A percentile compares a stretch with the other conserved stretches of the same genome.
phyloP scores from a whole-genome alignment of 2,113 vertebrate species.

The Numida meleagris region DNA sequence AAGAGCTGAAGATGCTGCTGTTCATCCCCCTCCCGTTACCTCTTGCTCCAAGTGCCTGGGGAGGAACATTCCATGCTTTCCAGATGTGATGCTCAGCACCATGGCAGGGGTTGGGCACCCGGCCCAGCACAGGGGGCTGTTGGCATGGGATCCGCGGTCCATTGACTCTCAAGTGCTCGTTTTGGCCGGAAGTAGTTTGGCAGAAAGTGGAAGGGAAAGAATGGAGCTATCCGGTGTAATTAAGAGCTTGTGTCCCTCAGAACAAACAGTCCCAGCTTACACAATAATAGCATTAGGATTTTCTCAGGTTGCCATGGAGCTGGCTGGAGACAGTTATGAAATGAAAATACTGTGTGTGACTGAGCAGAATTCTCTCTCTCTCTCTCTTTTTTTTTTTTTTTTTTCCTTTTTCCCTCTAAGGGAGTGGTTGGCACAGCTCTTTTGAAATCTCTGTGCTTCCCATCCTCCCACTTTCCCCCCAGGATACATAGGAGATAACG shows the following conservation, averaged over 20 bases:
- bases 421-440: constrained; percentile 58
- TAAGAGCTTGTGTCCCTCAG: constrained; percentile 73
- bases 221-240: constrained; percentile 73
- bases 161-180: constrained; percentile 31
- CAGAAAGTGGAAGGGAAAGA: constrained; percentile 52
- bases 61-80: background rate
- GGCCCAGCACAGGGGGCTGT: background rate
- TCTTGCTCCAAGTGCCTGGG: background rate
- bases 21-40: background rate
- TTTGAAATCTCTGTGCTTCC: constrained; percentile 30
- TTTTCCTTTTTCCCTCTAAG: background rate
- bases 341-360: constrained; percentile 64
- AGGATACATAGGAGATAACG: constrained; percentile 32
- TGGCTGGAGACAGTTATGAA: constrained; percentile 72
- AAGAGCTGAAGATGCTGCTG: background rate
- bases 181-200: constrained; percentile 64
- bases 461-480: background rate
- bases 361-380: constrained; percentile 36
- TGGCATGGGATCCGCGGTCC: background rate
- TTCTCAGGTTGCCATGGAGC: constrained; percentile 72
- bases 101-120: background rate
- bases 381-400: background rate
- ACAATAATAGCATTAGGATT: constrained; percentile 72
- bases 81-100: constrained; percentile 3
- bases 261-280: constrained; percentile 67